Percentiles rank a stretch among this genome's conserved stretches.
Evolutionary conservation across 2,888 invertebrate species (phyloP).

Genomic region (Omphaloscelis lunosa): DNA sequence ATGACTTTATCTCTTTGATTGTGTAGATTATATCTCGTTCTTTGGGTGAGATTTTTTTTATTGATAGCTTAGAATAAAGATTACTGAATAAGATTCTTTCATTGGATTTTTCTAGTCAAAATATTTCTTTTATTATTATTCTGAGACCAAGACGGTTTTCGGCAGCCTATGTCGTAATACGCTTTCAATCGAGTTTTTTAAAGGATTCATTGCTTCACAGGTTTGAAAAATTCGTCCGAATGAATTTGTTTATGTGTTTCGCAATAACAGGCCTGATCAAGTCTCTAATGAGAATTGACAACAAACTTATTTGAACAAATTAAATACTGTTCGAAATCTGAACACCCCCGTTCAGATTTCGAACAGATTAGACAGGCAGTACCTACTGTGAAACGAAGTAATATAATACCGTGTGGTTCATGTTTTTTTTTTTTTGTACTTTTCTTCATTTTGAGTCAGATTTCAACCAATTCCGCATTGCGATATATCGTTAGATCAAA

Average conservation of each 20-base stretch:
- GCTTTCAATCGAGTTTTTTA: too few species aligned
- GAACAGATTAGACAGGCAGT: too few species aligned
- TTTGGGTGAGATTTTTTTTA: not conserved
- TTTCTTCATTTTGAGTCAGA: not conserved
- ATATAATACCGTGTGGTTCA: not conserved
- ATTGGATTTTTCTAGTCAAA: not conserved
- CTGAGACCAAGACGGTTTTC: not conserved
- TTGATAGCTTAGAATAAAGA: not conserved
- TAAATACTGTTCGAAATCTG: too few species aligned
- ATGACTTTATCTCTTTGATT: slow-evolving; percentile 11
- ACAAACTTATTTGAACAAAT: not conserved
- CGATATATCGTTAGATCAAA: slow-evolving; percentile 16
- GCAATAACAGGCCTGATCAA: not conserved
- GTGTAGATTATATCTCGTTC: slow-evolving; percentile 9
- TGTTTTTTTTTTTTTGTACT: too few species aligned
- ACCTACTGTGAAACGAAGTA: not conserved
- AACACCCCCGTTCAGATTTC: too few species aligned
- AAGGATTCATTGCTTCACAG: too few species aligned
- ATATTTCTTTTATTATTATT: not conserved
- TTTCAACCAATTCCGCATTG: slow-evolving; percentile 8
- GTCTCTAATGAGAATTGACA: not conserved
- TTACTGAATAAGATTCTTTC: not conserved
- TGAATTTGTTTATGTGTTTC: too few species aligned
- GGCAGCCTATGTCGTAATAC: too few species aligned
- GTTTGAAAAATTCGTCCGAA: too few species aligned